A percentile compares a stretch with the other conserved stretches of the same genome.
Evolutionary conservation across 2,888 invertebrate species (phyloP).

Genomic region (Helleia helle): DNA sequence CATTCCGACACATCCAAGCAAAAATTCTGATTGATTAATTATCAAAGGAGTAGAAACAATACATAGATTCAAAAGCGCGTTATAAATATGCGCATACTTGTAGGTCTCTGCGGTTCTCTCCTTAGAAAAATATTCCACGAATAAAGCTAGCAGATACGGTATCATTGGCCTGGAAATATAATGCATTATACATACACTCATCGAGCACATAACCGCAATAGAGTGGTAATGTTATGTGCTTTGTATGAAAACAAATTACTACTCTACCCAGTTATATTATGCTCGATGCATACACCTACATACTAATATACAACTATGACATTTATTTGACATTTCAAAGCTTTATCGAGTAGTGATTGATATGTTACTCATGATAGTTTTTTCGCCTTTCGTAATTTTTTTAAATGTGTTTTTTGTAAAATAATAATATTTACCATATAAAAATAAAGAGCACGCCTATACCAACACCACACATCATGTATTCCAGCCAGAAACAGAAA

Average conservation of each 20-base stretch:
- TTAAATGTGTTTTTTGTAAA: background rate
- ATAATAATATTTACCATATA: constrained; percentile 64
- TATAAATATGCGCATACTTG: constrained; percentile 77
- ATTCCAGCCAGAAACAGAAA: constrained; percentile 74
- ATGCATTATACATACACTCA: background rate
- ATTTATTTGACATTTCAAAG: too few species aligned
- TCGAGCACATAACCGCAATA: too few species aligned
- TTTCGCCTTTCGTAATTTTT: background rate
- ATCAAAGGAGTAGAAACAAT: constrained; percentile 73
- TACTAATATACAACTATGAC: too few species aligned
- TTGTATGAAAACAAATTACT: too few species aligned
- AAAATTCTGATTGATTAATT: constrained; percentile 76
- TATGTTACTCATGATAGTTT: too few species aligned
- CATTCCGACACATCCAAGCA: constrained; percentile 80
- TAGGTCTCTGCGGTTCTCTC: constrained; percentile 52
- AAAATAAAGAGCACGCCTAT: constrained; percentile 70
- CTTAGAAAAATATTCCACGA: constrained; percentile 76
- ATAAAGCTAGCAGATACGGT: constrained; percentile 73
- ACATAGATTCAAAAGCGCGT: constrained; percentile 72
- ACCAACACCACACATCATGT: constrained; percentile 72
- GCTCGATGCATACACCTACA: too few species aligned
- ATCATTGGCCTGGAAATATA: constrained; percentile 67
- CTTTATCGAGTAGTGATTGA: too few species aligned
- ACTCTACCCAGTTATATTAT: too few species aligned
- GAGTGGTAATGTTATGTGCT: too few species aligned